Conservation (phyloP, 2,113 vertebrate genomes). For the Delphinapterus leucas region DNA sequence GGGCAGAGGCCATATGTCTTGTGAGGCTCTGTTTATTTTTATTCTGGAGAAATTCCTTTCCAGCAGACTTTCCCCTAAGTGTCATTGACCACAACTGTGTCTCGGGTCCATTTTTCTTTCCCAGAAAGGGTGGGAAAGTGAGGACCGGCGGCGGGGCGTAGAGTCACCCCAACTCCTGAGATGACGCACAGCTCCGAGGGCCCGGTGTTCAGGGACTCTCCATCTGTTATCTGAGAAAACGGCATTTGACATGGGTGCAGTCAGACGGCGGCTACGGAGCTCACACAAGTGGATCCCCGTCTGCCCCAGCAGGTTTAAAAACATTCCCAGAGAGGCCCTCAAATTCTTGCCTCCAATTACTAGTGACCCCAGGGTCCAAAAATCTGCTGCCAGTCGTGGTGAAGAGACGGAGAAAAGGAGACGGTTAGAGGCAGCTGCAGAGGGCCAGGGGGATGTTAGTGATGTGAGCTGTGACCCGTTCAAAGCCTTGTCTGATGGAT, state of each 20-base stretch:
- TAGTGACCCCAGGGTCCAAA: conserved; percentile 31
- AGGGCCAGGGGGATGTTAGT: not conserved
- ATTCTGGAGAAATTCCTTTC: not conserved
- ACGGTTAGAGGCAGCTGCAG: not conserved
- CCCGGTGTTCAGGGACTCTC: not conserved
- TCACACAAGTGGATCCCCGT: not conserved
- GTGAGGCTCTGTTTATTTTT: not conserved
- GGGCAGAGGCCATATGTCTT: not conserved
- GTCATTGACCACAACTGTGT: not conserved
- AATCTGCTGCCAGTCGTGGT: conserved; percentile 11
- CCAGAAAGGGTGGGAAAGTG: not conserved
- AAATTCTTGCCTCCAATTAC: not conserved
- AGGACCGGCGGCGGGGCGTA: not conserved
- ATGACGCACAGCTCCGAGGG: not conserved
- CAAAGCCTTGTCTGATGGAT: not conserved
- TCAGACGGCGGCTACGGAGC: not conserved
- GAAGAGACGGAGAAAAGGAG: not conserved
- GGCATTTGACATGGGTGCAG: not conserved
- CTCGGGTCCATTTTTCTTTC: not conserved
- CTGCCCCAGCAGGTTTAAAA: not conserved
- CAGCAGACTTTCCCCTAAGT: not conserved
- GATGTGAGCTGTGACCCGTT: not conserved
- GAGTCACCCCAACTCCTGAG: not conserved
- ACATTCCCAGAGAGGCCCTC: not conserved
- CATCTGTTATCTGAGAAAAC: not conserved